A percentile compares a stretch with the other conserved stretches of the same genome.
Evolutionary conservation across 2,113 vertebrate species (phyloP).

Genomic region (Lophius piscatorius): DNA sequence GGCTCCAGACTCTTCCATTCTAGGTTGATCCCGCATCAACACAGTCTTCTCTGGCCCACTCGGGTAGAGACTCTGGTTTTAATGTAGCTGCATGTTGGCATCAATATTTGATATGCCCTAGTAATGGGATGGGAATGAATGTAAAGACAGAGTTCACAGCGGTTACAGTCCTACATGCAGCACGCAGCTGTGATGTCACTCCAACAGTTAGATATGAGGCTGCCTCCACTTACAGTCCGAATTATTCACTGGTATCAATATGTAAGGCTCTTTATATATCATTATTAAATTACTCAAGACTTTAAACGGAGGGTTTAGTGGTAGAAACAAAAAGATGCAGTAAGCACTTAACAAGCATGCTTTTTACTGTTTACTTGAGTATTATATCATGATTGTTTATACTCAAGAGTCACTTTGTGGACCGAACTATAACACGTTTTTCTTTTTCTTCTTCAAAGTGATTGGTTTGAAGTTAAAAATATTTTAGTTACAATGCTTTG

Average conservation of each 20-base stretch:
- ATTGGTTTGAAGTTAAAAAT: too few relatives aligned
- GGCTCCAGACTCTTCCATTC: conserved; percentile 3
- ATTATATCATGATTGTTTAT: too few relatives aligned
- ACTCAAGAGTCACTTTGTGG: too few relatives aligned
- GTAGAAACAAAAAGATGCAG: too few relatives aligned
- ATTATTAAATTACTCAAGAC: conserved; percentile 20
- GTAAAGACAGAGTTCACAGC: conserved; percentile 6
- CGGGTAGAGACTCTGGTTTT: conserved; percentile 12
- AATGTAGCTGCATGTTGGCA: conserved; percentile 37
- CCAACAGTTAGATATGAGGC: conserved; percentile 25
- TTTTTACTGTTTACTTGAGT: too few relatives aligned
- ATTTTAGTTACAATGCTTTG: too few relatives aligned
- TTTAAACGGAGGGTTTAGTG: too few relatives aligned
- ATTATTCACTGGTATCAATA: conserved; percentile 36
- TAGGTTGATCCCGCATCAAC: conserved; percentile 10
- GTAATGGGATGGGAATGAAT: conserved; percentile 1
- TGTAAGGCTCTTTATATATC: conserved; percentile 27
- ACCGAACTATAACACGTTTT: too few relatives aligned
- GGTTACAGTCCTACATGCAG: conserved; percentile 19
- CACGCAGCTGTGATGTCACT: conserved; percentile 12
- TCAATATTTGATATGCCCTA: conserved; percentile 47
- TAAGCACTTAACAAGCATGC: too few relatives aligned
- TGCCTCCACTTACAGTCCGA: background rate
- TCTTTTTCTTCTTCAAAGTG: too few relatives aligned
- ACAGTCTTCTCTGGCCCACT: conserved; percentile 4